phyloP scores from a whole-genome alignment of 1,140 invertebrate species.

The Saccostrea echinata region DNA sequence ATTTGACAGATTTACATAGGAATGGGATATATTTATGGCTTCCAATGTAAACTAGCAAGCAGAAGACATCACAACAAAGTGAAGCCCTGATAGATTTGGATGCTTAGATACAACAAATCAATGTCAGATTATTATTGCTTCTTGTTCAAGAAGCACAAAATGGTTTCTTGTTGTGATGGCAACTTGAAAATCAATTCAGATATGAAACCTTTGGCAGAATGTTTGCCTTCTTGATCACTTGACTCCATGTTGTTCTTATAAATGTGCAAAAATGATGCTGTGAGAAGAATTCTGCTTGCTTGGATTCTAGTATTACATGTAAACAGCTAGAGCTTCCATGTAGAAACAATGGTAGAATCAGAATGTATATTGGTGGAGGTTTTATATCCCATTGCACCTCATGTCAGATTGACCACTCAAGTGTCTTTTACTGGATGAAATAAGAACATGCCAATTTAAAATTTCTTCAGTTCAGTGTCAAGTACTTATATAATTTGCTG shows the following conservation, averaged over 20 bases:
- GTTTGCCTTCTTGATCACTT: background rate
- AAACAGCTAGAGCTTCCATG: background rate
- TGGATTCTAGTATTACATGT: background rate
- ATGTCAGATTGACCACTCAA: background rate
- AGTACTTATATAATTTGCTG: no score
- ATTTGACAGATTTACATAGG: slow-evolving; percentile 24
- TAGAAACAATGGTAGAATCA: background rate
- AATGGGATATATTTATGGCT: slow-evolving; percentile 27
- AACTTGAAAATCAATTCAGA: slow-evolving; percentile 23
- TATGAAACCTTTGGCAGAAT: slow-evolving; percentile 24
- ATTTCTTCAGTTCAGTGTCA: no score
- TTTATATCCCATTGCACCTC: background rate
- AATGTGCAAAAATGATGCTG: background rate
- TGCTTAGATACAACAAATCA: slow-evolving; percentile 26
- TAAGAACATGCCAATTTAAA: no score
- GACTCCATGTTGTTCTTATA: background rate
- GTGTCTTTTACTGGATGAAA: no score
- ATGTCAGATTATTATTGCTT: slow-evolving; percentile 9
- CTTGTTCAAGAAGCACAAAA: slow-evolving; percentile 12
- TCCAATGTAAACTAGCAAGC: slow-evolving; percentile 36
- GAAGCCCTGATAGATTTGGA: background rate
- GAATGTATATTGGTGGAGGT: background rate
- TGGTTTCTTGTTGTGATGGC: slow-evolving; percentile 8
- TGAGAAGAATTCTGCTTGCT: slow-evolving; percentile 13
- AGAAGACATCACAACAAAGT: slow-evolving; percentile 22